Evolutionary conservation across 2,797 vertebrate genomes (phyloP).

Genomic region (Myiotriccus ornatus): DNA sequence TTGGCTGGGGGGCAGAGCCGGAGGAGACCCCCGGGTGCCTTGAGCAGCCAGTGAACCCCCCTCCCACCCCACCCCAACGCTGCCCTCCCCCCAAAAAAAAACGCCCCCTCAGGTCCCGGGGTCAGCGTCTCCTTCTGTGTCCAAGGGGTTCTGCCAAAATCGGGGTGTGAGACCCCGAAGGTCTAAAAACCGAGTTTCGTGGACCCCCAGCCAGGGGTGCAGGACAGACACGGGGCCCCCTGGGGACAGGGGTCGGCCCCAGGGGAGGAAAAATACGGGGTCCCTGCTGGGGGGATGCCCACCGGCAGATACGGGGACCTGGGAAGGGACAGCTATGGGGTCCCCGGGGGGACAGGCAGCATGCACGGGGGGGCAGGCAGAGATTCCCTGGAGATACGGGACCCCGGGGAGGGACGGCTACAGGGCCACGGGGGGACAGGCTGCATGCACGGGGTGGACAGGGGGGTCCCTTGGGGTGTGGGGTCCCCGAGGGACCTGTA

Average conservation of each 20-base stretch:
- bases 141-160: background rate
- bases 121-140: background rate
- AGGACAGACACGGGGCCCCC: background rate
- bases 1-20: background rate
- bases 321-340: background rate
- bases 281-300: background rate
- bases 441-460: background rate
- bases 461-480: background rate
- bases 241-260: background rate
- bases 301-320: background rate
- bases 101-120: background rate
- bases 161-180: background rate
- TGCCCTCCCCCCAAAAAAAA: background rate
- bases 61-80: background rate
- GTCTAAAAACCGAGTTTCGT: background rate
- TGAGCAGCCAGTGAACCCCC: background rate
- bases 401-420: background rate
- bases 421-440: background rate
- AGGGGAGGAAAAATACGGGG: background rate
- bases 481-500: background rate
- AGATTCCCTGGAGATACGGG: background rate
- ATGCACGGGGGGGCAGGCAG: background rate
- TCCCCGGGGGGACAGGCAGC: background rate
- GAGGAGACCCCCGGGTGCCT: background rate
- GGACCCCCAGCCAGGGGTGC: background rate